A percentile compares a stretch with the other conserved stretches of the same genome.
Conservation (phyloP, 2,888 invertebrate genomes). For the Odontothrips loti region DNA sequence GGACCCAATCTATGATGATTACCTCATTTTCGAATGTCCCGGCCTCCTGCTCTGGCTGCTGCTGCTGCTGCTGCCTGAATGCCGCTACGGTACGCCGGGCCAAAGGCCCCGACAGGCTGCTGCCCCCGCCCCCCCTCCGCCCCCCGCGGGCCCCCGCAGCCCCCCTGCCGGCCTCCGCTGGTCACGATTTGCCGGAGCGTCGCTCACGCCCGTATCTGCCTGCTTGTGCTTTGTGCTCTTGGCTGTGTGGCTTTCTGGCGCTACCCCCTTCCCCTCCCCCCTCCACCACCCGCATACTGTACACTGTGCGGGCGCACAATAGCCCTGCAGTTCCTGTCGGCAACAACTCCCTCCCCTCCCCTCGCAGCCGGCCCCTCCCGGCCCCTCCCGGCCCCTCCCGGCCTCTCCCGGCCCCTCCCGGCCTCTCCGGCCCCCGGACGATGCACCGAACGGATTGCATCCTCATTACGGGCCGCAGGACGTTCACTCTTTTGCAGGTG, state of each 20-base stretch:
- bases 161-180: too few species aligned
- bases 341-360: not conserved
- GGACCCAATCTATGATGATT: conserved; percentile 21
- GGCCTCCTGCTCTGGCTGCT: not conserved
- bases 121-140: not conserved
- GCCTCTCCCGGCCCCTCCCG: not conserved
- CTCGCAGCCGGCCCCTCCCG: too few species aligned
- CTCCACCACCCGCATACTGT: not conserved
- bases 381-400: too few species aligned
- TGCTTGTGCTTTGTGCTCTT: not conserved
- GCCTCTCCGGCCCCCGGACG: not conserved
- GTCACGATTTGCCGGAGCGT: not conserved
- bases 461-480: too few species aligned
- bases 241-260: not conserved
- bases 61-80: too few species aligned
- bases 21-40: conserved; percentile 11
- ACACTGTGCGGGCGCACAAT: not conserved
- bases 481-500: too few species aligned
- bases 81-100: too few species aligned
- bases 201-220: not conserved
- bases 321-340: not conserved
- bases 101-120: too few species aligned
- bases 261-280: not conserved
- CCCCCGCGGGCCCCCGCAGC: not conserved
- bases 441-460: too few species aligned